These are phyloP conservation scores for Bombus breviceps DNA, from an alignment of 1,140 invertebrate species.

Conservation along the genomic window DNA sequence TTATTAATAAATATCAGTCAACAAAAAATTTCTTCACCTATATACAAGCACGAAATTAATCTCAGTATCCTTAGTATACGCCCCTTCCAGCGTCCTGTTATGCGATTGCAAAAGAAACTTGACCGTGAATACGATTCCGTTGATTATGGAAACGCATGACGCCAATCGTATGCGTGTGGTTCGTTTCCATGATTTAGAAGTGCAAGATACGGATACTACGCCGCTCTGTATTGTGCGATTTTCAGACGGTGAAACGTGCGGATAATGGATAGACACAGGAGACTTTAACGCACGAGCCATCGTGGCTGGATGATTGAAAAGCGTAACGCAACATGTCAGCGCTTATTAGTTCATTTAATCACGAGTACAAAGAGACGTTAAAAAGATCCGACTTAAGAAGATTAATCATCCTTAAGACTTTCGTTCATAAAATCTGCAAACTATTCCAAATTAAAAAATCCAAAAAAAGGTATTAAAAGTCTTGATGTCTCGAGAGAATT, in stretches of 20 bases:
- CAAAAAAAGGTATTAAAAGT: too few species aligned
- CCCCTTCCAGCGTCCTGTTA: too few species aligned
- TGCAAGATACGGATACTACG: background rate
- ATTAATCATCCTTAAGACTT: too few species aligned
- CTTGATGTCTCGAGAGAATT: too few species aligned
- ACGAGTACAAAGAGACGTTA: too few species aligned
- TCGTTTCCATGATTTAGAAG: conserved; percentile 1
- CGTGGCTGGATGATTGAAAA: background rate
- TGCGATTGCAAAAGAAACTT: background rate
- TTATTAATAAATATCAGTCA: background rate
- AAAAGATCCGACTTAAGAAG: too few species aligned
- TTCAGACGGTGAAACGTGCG: background rate
- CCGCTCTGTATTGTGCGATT: background rate
- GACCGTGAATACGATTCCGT: background rate
- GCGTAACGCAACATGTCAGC: too few species aligned
- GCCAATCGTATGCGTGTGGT: background rate
- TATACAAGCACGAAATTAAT: background rate
- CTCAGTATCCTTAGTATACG: background rate
- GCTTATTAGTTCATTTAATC: too few species aligned
- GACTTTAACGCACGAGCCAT: conserved; percentile 3
- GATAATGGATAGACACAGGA: background rate
- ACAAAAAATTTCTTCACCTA: background rate
- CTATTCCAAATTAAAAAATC: too few species aligned
- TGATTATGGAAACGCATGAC: background rate
- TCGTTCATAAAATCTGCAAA: too few species aligned